Conservation (phyloP, 1,140 invertebrate genomes). For the Trypoxylus dichotomus region DNA sequence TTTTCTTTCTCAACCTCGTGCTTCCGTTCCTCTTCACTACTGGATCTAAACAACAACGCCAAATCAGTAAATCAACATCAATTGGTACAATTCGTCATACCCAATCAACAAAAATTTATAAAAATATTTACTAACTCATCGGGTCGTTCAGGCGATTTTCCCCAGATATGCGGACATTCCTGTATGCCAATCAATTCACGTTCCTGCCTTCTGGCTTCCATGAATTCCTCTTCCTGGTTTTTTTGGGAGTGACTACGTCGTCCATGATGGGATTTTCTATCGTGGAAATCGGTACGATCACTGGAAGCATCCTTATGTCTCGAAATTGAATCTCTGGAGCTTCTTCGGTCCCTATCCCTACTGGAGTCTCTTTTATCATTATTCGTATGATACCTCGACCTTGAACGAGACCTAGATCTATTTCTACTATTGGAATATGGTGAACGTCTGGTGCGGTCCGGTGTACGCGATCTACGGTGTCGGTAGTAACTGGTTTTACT, state of each 20-base stretch:
- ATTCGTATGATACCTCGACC: background rate
- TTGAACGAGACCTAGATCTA: conserved; percentile 26
- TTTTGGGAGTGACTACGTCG: conserved; percentile 29
- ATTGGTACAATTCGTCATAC: no score
- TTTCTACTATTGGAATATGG: background rate
- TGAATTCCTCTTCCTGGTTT: conserved; percentile 58
- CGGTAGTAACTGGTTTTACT: background rate
- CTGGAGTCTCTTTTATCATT: background rate
- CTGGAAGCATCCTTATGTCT: background rate
- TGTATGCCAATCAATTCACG: conserved; percentile 72
- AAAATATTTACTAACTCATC: conserved; percentile 59
- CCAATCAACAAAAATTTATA: conserved; percentile 29
- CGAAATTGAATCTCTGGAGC: background rate
- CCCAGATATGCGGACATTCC: conserved; percentile 70
- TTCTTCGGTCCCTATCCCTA: background rate
- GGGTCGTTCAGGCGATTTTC: conserved; percentile 65
- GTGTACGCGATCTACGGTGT: background rate
- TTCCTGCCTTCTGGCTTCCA: conserved; percentile 68
- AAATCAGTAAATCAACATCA: background rate
- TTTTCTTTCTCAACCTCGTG: conserved; percentile 59
- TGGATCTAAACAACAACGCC: conserved; percentile 52
- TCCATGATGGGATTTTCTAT: conserved; percentile 18
- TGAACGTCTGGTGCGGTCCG: background rate
- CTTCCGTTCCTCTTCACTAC: conserved; percentile 50
- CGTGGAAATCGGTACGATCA: background rate